These are phyloP conservation scores for Trichomalopsis sarcophagae DNA, from an alignment of 1,140 invertebrate species.

Conservation along the genomic window DNA sequence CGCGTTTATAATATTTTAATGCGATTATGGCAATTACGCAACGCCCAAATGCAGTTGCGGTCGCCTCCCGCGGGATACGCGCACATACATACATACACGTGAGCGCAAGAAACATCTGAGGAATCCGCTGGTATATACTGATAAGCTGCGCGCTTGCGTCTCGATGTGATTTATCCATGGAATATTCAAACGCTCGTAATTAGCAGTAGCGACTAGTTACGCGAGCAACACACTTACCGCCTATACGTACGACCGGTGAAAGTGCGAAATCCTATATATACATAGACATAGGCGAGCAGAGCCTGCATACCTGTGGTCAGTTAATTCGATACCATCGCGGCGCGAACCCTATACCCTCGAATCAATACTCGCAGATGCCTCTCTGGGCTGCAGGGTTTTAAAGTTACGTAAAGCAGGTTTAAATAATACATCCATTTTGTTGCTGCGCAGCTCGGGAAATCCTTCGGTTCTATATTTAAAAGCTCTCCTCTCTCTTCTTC, in stretches of 20 bases:
- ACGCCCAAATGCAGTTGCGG: neutral
- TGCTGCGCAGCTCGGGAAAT: neutral
- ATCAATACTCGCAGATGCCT: neutral
- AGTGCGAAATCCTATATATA: neutral
- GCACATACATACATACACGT: neutral
- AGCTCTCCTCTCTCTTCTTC: neutral
- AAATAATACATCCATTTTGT: too few species aligned
- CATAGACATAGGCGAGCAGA: too few species aligned
- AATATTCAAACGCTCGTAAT: slow-evolving; percentile 1
- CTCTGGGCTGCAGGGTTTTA: neutral
- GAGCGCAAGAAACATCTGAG: neutral
- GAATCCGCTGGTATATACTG: neutral
- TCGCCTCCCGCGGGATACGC: neutral
- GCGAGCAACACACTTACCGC: too few species aligned
- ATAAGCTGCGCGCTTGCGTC: neutral
- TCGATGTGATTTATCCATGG: neutral
- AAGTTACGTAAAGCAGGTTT: neutral
- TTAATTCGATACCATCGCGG: neutral
- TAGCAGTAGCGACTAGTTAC: neutral
- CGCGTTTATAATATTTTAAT: slow-evolving; percentile 4
- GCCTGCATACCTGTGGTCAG: neutral
- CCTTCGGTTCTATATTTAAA: neutral
- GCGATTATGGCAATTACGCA: neutral
- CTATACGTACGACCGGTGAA: neutral
- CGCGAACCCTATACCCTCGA: neutral